Evolutionary conservation across 2,888 invertebrate species (phyloP), one percentile per base, ranked within the genome.

Genomic region (Malacosoma neustria): DNA sequence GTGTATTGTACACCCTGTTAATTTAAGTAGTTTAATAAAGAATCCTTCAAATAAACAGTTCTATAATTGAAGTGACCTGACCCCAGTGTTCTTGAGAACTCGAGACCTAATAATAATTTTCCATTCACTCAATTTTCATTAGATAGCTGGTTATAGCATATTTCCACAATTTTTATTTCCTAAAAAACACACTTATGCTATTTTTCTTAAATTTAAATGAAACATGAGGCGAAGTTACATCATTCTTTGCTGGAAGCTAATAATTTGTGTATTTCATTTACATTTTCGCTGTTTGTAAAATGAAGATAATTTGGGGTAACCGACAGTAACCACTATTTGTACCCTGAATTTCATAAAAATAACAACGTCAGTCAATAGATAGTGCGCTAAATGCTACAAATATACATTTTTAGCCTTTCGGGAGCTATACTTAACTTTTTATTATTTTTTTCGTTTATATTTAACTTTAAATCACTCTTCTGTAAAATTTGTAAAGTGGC

Each of bases 221-320:
- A 30, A 30, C 30, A 13, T 35, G 30, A 30, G 22, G 29, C 30
- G 30, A 34, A 22, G 3, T 34, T 34, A 29, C 12, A 29, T 34
- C 34, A 34, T 34, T 34, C 7, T 34, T 29, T 34, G 29, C 34
- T 34, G 22, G 34, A 15, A 34, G 15, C 29, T 4, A 29, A 29
- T 34, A 29, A 34, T 30, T 35, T 35, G 14, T 13, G 13, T 29
- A 35, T 35, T 30, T 30, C 13, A 35, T 35, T 35, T 29, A 35
- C 30, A 35, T 35, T 35, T 35, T 30, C n/a, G 35, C 29, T 35
- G 34, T 5, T 34, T 34, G 15, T 34, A 34, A 15, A 34, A 34
- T 29, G 11, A 34, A 34, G 34, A 29, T 22, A 11, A 12, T 34
- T 34, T 34, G 34, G 34, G 34, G 34, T 34, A 34, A 34, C 29